phyloP scores from a whole-genome alignment of 2,888 invertebrate species.

The Apotomis capreana region DNA sequence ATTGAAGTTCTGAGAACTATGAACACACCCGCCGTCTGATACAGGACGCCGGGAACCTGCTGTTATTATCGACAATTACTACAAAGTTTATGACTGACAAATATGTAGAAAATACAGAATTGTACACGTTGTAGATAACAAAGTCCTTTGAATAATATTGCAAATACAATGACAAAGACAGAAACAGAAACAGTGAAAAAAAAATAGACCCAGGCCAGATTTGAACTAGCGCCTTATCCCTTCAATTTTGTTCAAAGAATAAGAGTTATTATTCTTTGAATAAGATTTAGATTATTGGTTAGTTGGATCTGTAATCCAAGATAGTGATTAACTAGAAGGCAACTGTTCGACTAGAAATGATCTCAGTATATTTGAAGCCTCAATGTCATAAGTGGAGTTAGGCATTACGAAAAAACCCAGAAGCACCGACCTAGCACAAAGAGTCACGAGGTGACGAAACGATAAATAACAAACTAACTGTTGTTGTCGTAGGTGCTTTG shows the following conservation, averaged over 20 bases:
- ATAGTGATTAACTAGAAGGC: too few species aligned
- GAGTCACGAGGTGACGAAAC: slow-evolving; percentile 17
- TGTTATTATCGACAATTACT: slow-evolving; percentile 9
- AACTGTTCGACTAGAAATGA: too few species aligned
- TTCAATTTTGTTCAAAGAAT: too few species aligned
- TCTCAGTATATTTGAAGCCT: neutral
- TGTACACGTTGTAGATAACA: too few species aligned
- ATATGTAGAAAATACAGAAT: neutral
- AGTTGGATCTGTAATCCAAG: too few species aligned
- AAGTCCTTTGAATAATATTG: too few species aligned
- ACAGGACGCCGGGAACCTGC: neutral
- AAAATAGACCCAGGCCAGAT: too few species aligned
- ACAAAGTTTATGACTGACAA: slow-evolving; percentile 8
- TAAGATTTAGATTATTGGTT: too few species aligned
- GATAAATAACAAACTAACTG: slow-evolving; percentile 32
- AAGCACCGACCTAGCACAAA: slow-evolving; percentile 9
- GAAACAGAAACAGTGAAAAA: too few species aligned
- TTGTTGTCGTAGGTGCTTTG: slow-evolving; percentile 48
- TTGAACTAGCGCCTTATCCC: too few species aligned
- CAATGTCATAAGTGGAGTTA: neutral
- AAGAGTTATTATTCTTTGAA: too few species aligned
- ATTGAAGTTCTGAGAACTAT: slow-evolving; percentile 21
- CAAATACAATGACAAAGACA: too few species aligned
- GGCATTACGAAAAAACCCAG: neutral
- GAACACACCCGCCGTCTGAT: neutral